Evolutionary conservation across 2,113 vertebrate genomes (phyloP).

Genomic region (Centrocercus urophasianus): DNA sequence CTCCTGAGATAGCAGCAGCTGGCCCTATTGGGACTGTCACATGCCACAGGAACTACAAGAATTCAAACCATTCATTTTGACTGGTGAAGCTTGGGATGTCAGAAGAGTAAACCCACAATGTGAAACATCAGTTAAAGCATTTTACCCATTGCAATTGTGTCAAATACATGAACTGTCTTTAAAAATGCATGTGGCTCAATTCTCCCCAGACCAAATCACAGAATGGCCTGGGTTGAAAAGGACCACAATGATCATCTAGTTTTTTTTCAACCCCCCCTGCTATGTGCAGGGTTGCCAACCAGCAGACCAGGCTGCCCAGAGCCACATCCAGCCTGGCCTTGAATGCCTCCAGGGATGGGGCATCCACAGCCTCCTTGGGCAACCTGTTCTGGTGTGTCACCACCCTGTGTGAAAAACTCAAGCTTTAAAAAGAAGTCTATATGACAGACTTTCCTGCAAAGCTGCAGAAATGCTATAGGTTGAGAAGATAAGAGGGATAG

Average conservation of each 20-base stretch:
- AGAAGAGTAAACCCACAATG: not conserved
- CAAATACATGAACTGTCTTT: not conserved
- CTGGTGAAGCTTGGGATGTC: not conserved
- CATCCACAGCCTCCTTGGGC: too few relatives aligned
- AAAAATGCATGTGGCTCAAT: not conserved
- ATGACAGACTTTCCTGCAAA: rapidly evolving
- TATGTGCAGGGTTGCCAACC: too few relatives aligned
- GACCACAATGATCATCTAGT: too few relatives aligned
- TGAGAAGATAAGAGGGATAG: not conserved
- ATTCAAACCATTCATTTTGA: not conserved
- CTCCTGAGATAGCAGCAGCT: rapidly evolving
- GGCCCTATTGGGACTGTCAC: not conserved
- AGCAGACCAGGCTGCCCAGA: too few relatives aligned
- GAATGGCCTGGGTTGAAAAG: too few relatives aligned
- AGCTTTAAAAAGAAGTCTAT: not conserved
- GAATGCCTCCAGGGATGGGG: too few relatives aligned
- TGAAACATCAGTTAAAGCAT: not conserved
- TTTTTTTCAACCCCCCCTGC: too few relatives aligned
- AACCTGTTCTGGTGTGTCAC: too few relatives aligned
- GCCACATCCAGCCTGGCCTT: too few relatives aligned
- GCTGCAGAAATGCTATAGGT: not conserved
- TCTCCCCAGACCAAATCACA: not conserved
- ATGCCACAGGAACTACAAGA: not conserved
- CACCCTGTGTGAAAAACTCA: not conserved
- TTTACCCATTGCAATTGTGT: not conserved